These are phyloP conservation scores for Microctonus hyperodae DNA, from an alignment of 2,888 invertebrate genomes.

Conservation along the genomic window DNA sequence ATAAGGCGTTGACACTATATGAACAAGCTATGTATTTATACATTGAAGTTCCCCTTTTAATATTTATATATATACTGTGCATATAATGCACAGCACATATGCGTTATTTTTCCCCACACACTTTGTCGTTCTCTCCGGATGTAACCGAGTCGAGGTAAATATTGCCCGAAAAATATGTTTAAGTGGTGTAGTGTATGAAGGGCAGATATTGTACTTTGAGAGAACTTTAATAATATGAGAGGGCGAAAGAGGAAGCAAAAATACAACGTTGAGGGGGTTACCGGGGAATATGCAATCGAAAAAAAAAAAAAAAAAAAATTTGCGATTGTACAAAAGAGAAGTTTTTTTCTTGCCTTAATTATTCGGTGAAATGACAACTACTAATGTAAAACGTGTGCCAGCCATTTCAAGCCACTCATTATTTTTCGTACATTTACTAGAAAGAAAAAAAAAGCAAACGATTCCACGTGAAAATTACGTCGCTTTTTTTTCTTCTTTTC, in stretches of 20 bases:
- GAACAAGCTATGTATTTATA: constrained; percentile 3
- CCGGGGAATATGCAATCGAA: not conserved
- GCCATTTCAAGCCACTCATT: constrained; percentile 2
- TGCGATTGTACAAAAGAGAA: not conserved
- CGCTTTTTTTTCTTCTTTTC: constrained; percentile 11
- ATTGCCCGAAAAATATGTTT: constrained; percentile 35
- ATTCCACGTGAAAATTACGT: constrained; percentile 30
- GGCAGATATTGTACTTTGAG: constrained; percentile 4
- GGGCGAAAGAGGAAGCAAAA: constrained; percentile 6
- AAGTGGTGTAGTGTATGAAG: not conserved
- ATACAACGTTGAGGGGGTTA: constrained; percentile 9
- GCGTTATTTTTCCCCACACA: not conserved
- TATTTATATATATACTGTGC: not conserved
- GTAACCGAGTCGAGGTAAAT: constrained; percentile 39
- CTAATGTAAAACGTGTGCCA: constrained; percentile 8
- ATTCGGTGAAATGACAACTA: not conserved
- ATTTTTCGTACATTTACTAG: not conserved
- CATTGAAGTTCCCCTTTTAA: not conserved
- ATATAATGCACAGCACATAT: constrained; percentile 30
- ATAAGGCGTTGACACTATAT: constrained; percentile 1
- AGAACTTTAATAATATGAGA: constrained; percentile 2
- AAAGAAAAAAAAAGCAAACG: not conserved
- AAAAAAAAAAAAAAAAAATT: not conserved
- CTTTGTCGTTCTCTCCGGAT: constrained; percentile 19
- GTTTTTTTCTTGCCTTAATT: not conserved